phyloP scores from a whole-genome alignment of 1,140 invertebrate species.

The Drosophila nikananu region DNA sequence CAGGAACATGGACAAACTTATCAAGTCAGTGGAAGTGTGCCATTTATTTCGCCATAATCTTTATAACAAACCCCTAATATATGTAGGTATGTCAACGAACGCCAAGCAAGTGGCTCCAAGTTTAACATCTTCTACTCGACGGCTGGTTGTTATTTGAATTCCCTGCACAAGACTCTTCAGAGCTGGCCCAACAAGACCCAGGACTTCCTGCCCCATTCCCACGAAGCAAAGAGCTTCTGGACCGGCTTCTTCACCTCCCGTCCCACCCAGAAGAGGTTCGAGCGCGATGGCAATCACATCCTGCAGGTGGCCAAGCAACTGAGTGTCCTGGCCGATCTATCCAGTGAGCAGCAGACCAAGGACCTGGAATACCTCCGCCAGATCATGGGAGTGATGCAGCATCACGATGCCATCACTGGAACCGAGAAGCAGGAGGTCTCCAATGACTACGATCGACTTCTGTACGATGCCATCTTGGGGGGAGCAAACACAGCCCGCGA shows the following conservation, averaged over 20 bases:
- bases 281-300: constrained; percentile 92
- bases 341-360: constrained; percentile 40
- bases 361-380: constrained; percentile 74
- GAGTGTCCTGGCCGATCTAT: constrained; percentile 80
- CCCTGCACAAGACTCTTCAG: constrained; percentile 89
- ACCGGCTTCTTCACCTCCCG: constrained; percentile 98
- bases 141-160: constrained; percentile 96
- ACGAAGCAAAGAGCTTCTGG: constrained; percentile 94
- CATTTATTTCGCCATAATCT: neutral
- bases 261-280: constrained; percentile 93
- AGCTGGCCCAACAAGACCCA: constrained; percentile 90
- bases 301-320: constrained; percentile 90
- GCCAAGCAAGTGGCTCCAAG: constrained; percentile 87
- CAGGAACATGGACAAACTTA: constrained; percentile 95
- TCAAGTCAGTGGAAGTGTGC: constrained; percentile 88
- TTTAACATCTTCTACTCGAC: constrained; percentile 88
- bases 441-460: constrained; percentile 90
- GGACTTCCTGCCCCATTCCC: constrained; percentile 97
- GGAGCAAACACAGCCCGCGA: constrained; percentile 54
- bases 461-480: constrained; percentile 61
- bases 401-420: constrained; percentile 95
- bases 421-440: constrained; percentile 96
- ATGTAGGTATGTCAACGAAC: constrained; percentile 86
- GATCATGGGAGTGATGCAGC: constrained; percentile 94
- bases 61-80: no score